phyloP scores from a whole-genome alignment of 1,140 invertebrate genomes.

The Caenorhabditis brenneri region DNA sequence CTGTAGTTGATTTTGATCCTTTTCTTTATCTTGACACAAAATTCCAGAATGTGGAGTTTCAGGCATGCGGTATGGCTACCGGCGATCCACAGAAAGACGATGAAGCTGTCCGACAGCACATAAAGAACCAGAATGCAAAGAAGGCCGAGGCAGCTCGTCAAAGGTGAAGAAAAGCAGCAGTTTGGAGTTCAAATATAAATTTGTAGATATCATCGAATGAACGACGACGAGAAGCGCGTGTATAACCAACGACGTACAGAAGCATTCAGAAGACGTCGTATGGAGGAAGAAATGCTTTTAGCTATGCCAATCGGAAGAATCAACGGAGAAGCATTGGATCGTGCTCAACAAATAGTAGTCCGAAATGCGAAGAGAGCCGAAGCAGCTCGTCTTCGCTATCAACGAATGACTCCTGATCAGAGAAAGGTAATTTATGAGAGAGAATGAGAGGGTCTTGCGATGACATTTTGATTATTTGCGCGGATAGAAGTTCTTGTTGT shows the following conservation, averaged over 20 bases:
- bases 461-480: background rate
- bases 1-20: too few species aligned
- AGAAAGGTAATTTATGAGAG: conserved; percentile 38
- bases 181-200: background rate
- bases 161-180: background rate
- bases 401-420: conserved; percentile 58
- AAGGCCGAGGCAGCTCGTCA: conserved; percentile 55
- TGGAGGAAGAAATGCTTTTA: conserved; percentile 57
- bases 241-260: conserved; percentile 57
- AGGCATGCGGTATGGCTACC: conserved; percentile 46
- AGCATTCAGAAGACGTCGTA: conserved; percentile 49
- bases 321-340: conserved; percentile 56
- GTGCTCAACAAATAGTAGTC: conserved; percentile 57
- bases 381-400: conserved; percentile 54
- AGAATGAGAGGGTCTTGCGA: background rate
- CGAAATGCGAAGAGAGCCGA: conserved; percentile 58
- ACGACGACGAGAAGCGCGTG: conserved; percentile 54
- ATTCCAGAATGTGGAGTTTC: conserved; percentile 44
- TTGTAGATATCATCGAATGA: conserved; percentile 57
- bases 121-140: conserved; percentile 56
- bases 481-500: background rate
- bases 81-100: conserved; percentile 56
- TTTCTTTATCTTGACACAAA: background rate
- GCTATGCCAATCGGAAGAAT: conserved; percentile 58
- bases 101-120: conserved; percentile 51